phyloP scores from a whole-genome alignment of 2,113 vertebrate genomes.

The Nymphicus hollandicus region DNA sequence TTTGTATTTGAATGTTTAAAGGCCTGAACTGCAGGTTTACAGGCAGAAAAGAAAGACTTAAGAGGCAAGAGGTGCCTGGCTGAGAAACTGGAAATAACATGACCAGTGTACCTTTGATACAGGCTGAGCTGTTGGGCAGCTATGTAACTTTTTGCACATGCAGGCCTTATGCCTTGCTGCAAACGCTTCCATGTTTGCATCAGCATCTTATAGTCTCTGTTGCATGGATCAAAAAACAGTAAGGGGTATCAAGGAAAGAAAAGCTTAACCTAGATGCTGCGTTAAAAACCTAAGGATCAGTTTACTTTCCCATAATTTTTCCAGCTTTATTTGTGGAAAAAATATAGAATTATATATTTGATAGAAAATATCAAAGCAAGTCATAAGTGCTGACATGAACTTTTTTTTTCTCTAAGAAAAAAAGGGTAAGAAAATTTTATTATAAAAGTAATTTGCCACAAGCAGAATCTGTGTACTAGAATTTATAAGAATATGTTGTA shows the following conservation, averaged over 20 bases:
- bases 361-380: neutral
- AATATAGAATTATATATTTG: neutral
- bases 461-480: neutral
- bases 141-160: neutral
- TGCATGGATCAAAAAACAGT: neutral
- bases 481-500: neutral
- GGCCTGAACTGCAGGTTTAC: neutral
- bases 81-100: neutral
- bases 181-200: neutral
- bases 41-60: neutral
- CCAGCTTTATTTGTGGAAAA: neutral
- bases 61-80: neutral
- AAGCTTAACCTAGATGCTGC: neutral
- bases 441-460: neutral
- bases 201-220: neutral
- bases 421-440: neutral
- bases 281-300: neutral
- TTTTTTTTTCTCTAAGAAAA: neutral
- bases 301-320: neutral
- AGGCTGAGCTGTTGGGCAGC: neutral
- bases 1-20: neutral
- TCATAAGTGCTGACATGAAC: neutral
- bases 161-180: neutral
- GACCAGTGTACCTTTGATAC: too few relatives aligned
- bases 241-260: neutral